A percentile compares a stretch with the other conserved stretches of the same genome.
Evolutionary conservation across 2,888 invertebrate genomes (phyloP).

Genomic region (Heterodera filipjevi): DNA sequence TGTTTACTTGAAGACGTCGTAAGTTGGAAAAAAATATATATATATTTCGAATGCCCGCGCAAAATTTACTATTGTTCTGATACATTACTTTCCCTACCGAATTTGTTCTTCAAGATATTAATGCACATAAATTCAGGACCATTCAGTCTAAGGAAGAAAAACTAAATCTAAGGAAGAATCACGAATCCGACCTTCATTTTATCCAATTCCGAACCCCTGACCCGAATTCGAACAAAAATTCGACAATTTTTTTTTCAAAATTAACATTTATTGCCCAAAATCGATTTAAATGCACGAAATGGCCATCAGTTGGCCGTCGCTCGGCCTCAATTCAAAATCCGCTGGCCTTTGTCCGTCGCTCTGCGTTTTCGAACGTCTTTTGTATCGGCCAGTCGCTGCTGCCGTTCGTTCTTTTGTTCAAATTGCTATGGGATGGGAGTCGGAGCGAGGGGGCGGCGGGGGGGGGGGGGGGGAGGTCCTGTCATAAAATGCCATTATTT

Average conservation of each 20-base stretch:
- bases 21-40: constrained; percentile 33
- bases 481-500: not conserved
- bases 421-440: not conserved
- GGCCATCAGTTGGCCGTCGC: not conserved
- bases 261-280: not conserved
- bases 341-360: not conserved
- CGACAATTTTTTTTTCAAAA: not conserved
- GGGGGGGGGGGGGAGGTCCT: not conserved
- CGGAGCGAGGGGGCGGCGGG: too few relatives aligned
- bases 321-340: not conserved
- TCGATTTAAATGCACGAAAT: not conserved
- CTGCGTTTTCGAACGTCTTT: not conserved
- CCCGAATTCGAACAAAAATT: not conserved
- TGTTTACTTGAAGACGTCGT: constrained; percentile 87
- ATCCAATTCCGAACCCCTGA: not conserved
- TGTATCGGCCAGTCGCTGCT: constrained; percentile 49
- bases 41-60: too few relatives aligned
- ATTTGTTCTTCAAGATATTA: too few relatives aligned
- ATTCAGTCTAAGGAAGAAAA: too few relatives aligned
- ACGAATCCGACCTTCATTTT: not conserved
- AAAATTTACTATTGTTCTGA: too few relatives aligned
- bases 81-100: too few relatives aligned
- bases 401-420: not conserved
- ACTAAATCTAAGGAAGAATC: too few relatives aligned
- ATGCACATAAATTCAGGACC: too few relatives aligned